These are phyloP conservation scores for Acrobasis suavella DNA, from an alignment of 2,888 invertebrate species.

Conservation along the genomic window DNA sequence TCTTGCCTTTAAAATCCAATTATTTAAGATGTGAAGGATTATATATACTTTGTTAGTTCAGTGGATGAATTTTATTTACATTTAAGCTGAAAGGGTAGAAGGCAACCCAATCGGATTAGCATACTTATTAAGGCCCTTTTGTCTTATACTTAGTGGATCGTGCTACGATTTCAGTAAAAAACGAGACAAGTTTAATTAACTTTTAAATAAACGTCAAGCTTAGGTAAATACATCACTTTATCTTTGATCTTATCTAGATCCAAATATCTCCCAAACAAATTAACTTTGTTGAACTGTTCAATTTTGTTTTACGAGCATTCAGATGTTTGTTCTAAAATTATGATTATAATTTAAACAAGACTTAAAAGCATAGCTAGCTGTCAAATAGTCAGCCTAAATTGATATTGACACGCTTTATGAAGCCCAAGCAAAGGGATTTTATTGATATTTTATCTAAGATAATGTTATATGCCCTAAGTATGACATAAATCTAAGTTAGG, in stretches of 20 bases:
- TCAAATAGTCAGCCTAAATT: no score
- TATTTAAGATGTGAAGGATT: not conserved
- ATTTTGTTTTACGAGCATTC: not conserved
- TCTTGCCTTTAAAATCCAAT: not conserved
- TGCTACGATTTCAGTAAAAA: conserved; percentile 40
- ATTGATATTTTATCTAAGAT: no score
- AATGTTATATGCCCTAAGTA: no score
- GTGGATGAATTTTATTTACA: conserved; percentile 36
- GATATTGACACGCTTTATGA: no score
- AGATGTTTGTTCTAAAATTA: no score
- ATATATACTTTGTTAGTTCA: conserved; percentile 15
- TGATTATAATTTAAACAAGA: no score
- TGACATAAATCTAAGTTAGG: no score
- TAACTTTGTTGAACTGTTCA: not conserved
- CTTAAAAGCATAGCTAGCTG: no score
- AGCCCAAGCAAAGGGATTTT: no score
- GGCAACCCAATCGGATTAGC: conserved; percentile 45
- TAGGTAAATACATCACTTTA: not conserved
- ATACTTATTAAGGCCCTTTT: conserved; percentile 42
- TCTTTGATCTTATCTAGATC: not conserved
- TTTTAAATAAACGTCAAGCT: conserved; percentile 21
- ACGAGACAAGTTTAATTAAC: conserved; percentile 44
- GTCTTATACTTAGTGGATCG: conserved; percentile 41
- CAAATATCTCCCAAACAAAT: not conserved
- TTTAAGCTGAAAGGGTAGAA: conserved; percentile 38